Evolutionary conservation across 2,888 invertebrate species (phyloP), one percentile per base, ranked within the genome.

Genomic region (Oligia latruncula): DNA sequence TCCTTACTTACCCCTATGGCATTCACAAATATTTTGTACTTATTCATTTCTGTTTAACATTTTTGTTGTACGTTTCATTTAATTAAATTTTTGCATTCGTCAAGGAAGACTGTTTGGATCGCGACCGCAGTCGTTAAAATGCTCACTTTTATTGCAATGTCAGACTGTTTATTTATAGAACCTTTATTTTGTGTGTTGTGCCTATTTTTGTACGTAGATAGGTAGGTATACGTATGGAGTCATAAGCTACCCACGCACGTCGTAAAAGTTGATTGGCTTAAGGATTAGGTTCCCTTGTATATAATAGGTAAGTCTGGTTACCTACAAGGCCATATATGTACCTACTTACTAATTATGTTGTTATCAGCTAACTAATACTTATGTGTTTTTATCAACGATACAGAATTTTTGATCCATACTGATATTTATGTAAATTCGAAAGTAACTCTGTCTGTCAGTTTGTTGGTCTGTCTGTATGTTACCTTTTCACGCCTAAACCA

Each of bases 191-290:
- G 68, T 40, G 20, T 11, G 17, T 17, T 6, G 23, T 29, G 40
- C 29, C 58, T 58, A 65, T 70, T 8, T 77, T 58, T 52, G 49
- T 77, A 68, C 43, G 9, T 58, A 62, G 46, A 40, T 49, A n/a
- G 11, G 20, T 55, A n/a, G 29, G 23, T 81, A 55, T 55, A 82
- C 17, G 29, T 55, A 29, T 46, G 62, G 23, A 67, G 80, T 82
- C 76, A 76, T 81, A 82, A 81, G 49, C 77, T 77, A 78, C 78
- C 71, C 84, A 72, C 84, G 64, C 68, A 15, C 23, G 79, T 84
- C 84, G 72, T 82, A 84, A 84, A 82, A 84, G 68, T 78, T 82
- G 84, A 82, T 83, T 82, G 78, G 67, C 58, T 67, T 58, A 72
- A 78, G 64, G 78, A 71, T 83, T 83, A 71, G 64, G 68, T 77